A percentile compares a stretch with the other conserved stretches of the same genome.
phyloP scores from a whole-genome alignment of 2,888 invertebrate genomes.

The Cataglyphis rosenhaueri region DNA sequence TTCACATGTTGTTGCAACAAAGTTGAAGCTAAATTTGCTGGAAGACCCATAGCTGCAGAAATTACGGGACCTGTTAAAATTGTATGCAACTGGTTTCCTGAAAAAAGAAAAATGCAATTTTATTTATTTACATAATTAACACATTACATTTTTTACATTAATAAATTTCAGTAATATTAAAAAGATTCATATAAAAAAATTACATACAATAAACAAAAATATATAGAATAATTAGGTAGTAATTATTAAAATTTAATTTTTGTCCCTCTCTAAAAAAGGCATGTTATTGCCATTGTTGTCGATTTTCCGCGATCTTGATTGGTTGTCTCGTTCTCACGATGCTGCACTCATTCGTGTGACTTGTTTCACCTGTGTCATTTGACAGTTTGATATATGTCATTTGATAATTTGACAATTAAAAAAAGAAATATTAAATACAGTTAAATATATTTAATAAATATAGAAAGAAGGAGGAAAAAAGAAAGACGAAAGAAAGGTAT shows the following conservation, averaged over 20 bases:
- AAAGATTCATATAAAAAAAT: neutral
- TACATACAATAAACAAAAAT: neutral
- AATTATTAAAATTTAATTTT: neutral
- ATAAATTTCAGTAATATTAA: neutral
- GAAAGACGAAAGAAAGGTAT: too few species aligned
- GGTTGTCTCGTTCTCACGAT: too few species aligned
- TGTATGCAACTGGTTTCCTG: slow-evolving; percentile 88
- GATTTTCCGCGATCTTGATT: too few species aligned
- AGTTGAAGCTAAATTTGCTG: slow-evolving; percentile 92
- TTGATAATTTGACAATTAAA: too few species aligned
- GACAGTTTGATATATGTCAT: too few species aligned
- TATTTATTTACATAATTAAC: neutral
- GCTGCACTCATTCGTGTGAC: too few species aligned
- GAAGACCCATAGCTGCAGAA: slow-evolving; percentile 95
- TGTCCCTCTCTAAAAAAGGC: too few species aligned
- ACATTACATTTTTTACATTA: neutral
- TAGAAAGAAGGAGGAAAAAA: too few species aligned
- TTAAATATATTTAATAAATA: too few species aligned
- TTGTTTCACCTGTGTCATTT: too few species aligned
- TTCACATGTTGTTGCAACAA: slow-evolving; percentile 96
- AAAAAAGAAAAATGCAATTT: slow-evolving; percentile 14
- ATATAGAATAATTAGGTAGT: neutral
- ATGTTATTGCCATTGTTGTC: too few species aligned
- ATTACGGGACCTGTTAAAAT: slow-evolving; percentile 95
- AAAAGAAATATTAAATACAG: too few species aligned